Conservation (phyloP, 2,113 vertebrate genomes). For the Crotalus helleri region DNA sequence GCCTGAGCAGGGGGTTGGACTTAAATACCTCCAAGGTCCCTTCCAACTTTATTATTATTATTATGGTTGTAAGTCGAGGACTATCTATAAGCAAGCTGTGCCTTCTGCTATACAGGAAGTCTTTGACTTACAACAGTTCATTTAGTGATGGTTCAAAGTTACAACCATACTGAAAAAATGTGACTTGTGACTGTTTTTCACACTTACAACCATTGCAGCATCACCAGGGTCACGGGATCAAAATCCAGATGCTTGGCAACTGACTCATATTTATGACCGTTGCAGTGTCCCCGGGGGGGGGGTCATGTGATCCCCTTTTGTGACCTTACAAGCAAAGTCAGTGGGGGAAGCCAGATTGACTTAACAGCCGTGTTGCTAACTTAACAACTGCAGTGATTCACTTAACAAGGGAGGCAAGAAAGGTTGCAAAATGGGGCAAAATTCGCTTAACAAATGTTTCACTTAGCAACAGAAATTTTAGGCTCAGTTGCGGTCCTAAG, state of each 20-base stretch:
- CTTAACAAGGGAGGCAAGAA: background rate
- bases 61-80: too few species aligned
- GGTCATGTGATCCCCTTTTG: background rate
- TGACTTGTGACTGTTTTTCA: background rate
- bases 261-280: background rate
- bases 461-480: background rate
- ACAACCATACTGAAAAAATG: background rate
- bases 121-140: background rate
- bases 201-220: background rate
- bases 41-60: too few species aligned
- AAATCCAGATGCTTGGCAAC: too few species aligned
- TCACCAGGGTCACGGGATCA: background rate
- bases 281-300: too few species aligned
- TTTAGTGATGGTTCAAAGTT: background rate
- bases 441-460: background rate
- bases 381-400: background rate
- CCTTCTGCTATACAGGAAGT: background rate
- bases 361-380: too few species aligned
- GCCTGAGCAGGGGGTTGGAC: too few species aligned
- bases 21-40: too few species aligned
- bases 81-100: too few species aligned
- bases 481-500: background rate
- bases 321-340: background rate
- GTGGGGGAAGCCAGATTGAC: background rate
- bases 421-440: background rate